Conservation (phyloP, 2,113 vertebrate genomes). For the Galeopterus variegatus region DNA sequence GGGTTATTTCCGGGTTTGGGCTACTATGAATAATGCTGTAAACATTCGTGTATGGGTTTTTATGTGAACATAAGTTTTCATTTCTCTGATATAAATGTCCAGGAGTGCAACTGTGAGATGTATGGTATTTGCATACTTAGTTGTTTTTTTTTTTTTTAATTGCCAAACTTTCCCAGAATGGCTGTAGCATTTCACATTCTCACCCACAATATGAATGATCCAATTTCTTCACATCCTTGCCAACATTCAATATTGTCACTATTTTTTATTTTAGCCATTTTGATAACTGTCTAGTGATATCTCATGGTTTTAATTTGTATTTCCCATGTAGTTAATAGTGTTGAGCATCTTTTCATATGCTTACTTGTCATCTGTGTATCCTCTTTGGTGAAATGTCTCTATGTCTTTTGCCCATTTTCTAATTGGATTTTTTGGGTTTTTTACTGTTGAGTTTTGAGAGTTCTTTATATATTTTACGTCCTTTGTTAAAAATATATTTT, state of each 20-base stretch:
- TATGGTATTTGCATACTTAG: background rate
- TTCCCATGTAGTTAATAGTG: background rate
- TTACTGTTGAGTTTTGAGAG: conserved; percentile 43
- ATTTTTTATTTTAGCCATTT: conserved; percentile 28
- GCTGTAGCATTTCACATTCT: background rate
- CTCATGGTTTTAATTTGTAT: conserved; percentile 25
- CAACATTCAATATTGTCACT: background rate
- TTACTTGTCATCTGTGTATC: background rate
- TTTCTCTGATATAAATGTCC: background rate
- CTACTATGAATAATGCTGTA: background rate
- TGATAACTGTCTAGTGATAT: background rate
- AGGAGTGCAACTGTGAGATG: background rate
- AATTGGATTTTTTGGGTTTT: conserved; percentile 10
- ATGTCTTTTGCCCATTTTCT: background rate
- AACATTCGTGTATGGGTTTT: conserved; percentile 4
- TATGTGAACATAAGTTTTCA: background rate
- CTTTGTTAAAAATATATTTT: conserved; percentile 35
- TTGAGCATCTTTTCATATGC: conserved; percentile 8
- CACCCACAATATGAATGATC: background rate
- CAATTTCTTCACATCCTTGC: background rate
- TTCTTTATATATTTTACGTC: background rate
- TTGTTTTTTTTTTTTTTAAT: background rate
- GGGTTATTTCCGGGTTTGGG: background rate
- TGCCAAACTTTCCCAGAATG: background rate
- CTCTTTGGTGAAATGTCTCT: background rate